phyloP scores from a whole-genome alignment of 2,888 invertebrate species.

The Eremobia ochroleuca region DNA sequence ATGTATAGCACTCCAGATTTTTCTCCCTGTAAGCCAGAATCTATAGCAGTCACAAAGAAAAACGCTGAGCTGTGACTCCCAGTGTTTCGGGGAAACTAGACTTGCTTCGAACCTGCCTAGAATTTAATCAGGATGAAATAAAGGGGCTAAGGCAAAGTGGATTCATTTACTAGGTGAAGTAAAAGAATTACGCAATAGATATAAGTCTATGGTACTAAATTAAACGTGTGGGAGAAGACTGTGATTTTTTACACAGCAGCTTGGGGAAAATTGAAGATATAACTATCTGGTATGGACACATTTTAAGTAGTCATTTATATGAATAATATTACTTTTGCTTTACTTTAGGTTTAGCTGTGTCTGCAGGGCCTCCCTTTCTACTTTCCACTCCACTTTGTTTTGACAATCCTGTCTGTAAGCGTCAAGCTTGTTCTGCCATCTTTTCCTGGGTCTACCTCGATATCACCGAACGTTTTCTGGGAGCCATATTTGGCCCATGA shows the following conservation, averaged over 20 bases:
- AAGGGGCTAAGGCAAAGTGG: not conserved
- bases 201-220: not conserved
- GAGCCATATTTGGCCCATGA: no score
- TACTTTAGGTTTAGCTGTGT: not conserved
- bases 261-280: not conserved
- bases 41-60: constrained; percentile 47
- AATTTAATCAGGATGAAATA: constrained; percentile 53
- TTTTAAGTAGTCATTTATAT: not conserved
- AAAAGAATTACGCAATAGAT: constrained; percentile 2
- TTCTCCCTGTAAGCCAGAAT: constrained; percentile 26
- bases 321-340: not conserved
- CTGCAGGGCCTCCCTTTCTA: no score
- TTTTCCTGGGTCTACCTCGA: no score
- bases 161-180: constrained; percentile 39
- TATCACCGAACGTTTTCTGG: no score
- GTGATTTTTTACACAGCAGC: no score
- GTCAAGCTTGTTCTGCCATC: no score
- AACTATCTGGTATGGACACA: not conserved
- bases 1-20: constrained; percentile 16
- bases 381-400: no score
- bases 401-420: no score
- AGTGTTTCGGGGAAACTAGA: constrained; percentile 50
- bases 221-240: not conserved
- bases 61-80: constrained; percentile 50
- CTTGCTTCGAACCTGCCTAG: constrained; percentile 51